Base-by-base conservation (phyloP, 2,113 vertebrate genomes). In the Paramisgurnus dabryanus region DNA sequence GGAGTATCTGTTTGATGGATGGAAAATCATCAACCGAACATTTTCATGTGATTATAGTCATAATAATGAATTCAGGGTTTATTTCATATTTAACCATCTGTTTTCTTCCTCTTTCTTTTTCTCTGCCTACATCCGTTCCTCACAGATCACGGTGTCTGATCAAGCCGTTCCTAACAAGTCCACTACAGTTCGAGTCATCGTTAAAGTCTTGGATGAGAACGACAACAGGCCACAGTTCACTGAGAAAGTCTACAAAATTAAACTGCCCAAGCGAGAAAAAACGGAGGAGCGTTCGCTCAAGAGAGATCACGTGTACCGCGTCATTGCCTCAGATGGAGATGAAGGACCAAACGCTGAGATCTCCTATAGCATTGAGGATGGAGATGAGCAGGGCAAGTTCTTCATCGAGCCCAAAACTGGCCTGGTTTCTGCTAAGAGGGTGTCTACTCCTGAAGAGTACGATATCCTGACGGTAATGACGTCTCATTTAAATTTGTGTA, bases 321-420 rank as follows among this genome's bases (percentile, higher is more conserved):
- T 99, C 1, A 93, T 98, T 6, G 97, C 98, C 0, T 88, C 94
- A 0, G 98, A 99, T 88, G 96, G 93, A 10, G 98, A 99, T 3
- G 90, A 94, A 4, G 98, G 97, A 3, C 89, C 96, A 58, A 98
- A 99, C 3, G 95, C 97, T 0, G 97, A 99, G 85, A 96, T 99
- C 87, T 98, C 97, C 7, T 99, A 99, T 89, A 98, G 95, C 91
- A 98, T 99, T 12, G 97, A 99, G 76, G 97, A 95, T 0, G 97
- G 97, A 7, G 96, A 99, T 18, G 98, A 99, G 39, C 94, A 94
- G 0, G 96, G 96, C 17, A 96, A 94, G 80, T 99, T 99, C 84
- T 99, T 98, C 15, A 98, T 99, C 11, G 98, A 99, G 80, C 98
- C 98, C 0, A 98, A 97, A 92, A 99, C 97, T 0, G 98, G 98